Conservation (phyloP, 92 coral and sea anemone genomes). For the Desmophyllum pertusum region DNA sequence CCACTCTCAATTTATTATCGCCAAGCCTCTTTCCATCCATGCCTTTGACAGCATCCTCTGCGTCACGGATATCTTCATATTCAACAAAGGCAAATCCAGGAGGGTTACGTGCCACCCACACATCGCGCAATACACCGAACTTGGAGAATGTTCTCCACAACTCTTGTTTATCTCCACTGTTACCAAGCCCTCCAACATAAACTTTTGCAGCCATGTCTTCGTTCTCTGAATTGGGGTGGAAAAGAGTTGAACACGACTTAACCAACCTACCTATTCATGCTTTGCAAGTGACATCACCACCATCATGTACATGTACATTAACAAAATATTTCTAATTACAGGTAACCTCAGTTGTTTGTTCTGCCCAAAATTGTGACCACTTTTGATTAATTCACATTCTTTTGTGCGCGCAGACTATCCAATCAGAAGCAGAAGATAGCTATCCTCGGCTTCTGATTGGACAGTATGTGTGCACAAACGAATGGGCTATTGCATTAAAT, state of each 20-base stretch:
- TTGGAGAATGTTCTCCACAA: conserved; percentile 64
- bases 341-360: too few relatives aligned
- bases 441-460: too few relatives aligned
- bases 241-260: neutral
- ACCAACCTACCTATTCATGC: too few relatives aligned
- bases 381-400: too few relatives aligned
- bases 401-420: too few relatives aligned
- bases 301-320: too few relatives aligned
- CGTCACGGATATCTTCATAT: conserved; percentile 64
- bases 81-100: conserved; percentile 86
- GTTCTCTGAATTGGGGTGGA: neutral
- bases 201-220: conserved; percentile 53
- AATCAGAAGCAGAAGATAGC: too few relatives aligned
- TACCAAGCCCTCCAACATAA: conserved; percentile 68
- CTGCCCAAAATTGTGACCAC: too few relatives aligned
- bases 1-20: conserved; percentile 61
- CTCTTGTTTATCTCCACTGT: conserved; percentile 69
- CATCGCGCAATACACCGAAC: conserved; percentile 71
- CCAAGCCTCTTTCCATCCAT: conserved; percentile 72
- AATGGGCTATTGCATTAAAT: too few relatives aligned
- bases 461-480: too few relatives aligned
- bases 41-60: conserved; percentile 67
- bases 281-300: too few relatives aligned
- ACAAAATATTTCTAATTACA: too few relatives aligned
- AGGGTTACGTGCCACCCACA: conserved; percentile 88